Evolutionary conservation across 2,888 invertebrate genomes (phyloP).

Genomic region (Cheilosia pagana): DNA sequence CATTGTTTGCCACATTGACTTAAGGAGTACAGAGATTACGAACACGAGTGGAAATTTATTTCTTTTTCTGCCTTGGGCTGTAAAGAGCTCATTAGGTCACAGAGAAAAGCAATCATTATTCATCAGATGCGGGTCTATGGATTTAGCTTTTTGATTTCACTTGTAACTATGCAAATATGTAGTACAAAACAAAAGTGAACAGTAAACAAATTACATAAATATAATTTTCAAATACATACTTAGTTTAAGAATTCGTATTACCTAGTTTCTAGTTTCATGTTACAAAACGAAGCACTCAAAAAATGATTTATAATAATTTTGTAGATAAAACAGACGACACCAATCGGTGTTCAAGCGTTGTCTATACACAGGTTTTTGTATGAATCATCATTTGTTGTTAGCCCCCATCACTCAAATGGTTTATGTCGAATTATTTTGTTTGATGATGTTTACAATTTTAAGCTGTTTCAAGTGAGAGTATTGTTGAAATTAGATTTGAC

Average conservation of each 20-base stretch:
- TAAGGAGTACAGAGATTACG: conserved; percentile 14
- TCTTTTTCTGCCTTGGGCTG: conserved; percentile 35
- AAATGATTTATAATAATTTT: conserved; percentile 22
- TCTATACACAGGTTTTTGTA: neutral
- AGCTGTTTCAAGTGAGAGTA: conserved; percentile 14
- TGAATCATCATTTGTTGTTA: conserved; percentile 51
- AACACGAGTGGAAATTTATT: neutral
- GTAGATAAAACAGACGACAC: conserved; percentile 27
- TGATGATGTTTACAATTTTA: conserved; percentile 47
- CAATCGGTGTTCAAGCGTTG: conserved; percentile 4
- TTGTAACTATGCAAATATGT: neutral
- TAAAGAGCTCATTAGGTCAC: conserved; percentile 50
- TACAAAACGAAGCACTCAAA: neutral
- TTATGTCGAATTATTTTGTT: conserved; percentile 14
- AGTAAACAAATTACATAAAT: conserved; percentile 5
- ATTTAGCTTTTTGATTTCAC: conserved; percentile 17
- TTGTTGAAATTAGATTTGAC: neutral
- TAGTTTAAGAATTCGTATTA: neutral
- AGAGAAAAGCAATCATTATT: conserved; percentile 27
- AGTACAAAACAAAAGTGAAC: too few relatives aligned
- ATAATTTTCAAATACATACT: conserved; percentile 6
- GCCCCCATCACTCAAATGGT: conserved; percentile 15
- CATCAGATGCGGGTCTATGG: neutral
- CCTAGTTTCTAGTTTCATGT: neutral
- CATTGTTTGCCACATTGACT: neutral